phyloP scores from a whole-genome alignment of 2,797 vertebrate species.

The Neoniphon sammara region DNA sequence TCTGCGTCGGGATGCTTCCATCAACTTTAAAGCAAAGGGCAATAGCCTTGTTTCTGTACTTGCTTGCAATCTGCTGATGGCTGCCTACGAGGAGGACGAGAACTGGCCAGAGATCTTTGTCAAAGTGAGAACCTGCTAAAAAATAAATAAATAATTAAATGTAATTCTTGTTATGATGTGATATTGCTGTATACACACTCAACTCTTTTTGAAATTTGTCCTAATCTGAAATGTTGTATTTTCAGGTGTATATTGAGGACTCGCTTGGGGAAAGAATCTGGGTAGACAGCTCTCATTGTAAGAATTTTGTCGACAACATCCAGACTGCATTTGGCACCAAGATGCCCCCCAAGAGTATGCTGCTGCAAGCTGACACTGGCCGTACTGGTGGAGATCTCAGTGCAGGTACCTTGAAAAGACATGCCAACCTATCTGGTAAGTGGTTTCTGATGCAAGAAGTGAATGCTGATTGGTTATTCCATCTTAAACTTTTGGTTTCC shows the following conservation, averaged over 20 bases:
- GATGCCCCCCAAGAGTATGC: slow-evolving; percentile 96
- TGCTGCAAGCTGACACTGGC: slow-evolving; percentile 90
- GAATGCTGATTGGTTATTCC: background rate
- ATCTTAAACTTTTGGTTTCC: slow-evolving; percentile 3
- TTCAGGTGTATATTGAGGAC: slow-evolving; percentile 97
- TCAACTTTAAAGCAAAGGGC: slow-evolving; percentile 98
- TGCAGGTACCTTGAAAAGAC: slow-evolving; percentile 83
- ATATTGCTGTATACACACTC: background rate
- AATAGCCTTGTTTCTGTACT: slow-evolving; percentile 97
- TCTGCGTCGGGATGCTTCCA: slow-evolving; percentile 92
- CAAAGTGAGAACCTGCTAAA: slow-evolving; percentile 82
- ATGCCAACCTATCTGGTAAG: background rate
- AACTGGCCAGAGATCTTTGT: slow-evolving; percentile 99
- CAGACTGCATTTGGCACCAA: slow-evolving; percentile 97
- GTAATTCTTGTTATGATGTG: rapidly evolving
- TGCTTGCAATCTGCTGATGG: slow-evolving; percentile 97
- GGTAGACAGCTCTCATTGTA: slow-evolving; percentile 98
- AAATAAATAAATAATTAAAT: no score
- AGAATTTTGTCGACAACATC: slow-evolving; percentile 96
- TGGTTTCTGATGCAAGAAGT: background rate
- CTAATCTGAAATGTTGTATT: slow-evolving; percentile 7
- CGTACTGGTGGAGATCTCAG: slow-evolving; percentile 93
- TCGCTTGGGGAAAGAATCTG: slow-evolving; percentile 97
- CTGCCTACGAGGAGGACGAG: slow-evolving; percentile 97
- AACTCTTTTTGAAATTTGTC: background rate